Evolutionary conservation across 2,888 invertebrate genomes (phyloP), one percentile per base, ranked within the genome.

Genomic region (Theodoxus fluviatilis): DNA sequence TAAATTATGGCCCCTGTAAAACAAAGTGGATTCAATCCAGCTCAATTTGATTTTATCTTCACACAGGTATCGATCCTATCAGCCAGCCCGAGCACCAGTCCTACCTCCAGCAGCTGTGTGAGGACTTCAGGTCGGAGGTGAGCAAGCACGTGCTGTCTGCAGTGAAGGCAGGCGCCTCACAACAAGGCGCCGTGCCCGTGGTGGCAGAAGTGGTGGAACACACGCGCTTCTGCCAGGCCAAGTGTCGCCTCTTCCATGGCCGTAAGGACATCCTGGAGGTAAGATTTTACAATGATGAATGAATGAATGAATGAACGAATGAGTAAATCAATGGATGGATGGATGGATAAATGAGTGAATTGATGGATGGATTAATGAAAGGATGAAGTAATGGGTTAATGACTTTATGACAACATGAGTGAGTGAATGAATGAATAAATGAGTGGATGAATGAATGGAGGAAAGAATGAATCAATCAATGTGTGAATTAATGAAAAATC

Each of bases 191-290:
- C 68, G 90, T 86, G 47, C 79, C 80, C 4, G 76, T 89, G 69
- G 91, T 92, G 81, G 91, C 92, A 76, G 93, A 93, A 82, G 87
- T 93, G 70, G 90, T 91, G 81, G 92, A 92, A 85, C 92, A 94
- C 87, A 90, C 92, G 68, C 88, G 90, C 78, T 91, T 92, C 89
- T 91, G 93, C 86, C 91, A 92, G 88, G 90, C 91, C 84, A 90
- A 92, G 73, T 90, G 91, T 75, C 90, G 92, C 85, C 90, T 92
- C 88, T 92, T 92, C 82, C 89, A 93, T 81, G 91, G 92, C 85
- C 86, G 92, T 83, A 90, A 93, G 84, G 90, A 91, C 84, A 90
- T 92, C 71, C 89, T 94, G 77, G 89, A 91, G 72, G 84, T 81
- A 73, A 65, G 69, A 43, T 49, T 37, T 57, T 12, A 4, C 35